phyloP scores from a whole-genome alignment of 2,113 vertebrate genomes.

The Rhinolophus sinicus region DNA sequence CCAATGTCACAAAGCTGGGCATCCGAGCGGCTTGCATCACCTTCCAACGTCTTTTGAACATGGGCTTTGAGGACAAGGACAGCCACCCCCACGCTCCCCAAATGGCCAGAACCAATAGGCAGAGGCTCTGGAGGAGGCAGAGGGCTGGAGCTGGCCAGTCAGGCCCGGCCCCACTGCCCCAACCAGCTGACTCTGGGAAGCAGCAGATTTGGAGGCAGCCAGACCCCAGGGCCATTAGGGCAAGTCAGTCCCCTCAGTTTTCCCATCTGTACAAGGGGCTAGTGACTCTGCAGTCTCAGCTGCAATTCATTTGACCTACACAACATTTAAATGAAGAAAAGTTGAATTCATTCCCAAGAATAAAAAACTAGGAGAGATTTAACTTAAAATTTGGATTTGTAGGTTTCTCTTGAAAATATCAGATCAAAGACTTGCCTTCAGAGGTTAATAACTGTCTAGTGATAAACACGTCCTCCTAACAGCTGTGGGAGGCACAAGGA shows the following conservation, averaged over 20 bases:
- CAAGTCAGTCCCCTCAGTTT: neutral
- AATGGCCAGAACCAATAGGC: neutral
- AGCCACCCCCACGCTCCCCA: neutral
- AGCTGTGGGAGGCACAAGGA: neutral
- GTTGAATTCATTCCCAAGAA: neutral
- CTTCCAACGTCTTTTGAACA: neutral
- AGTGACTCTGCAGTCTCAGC: neutral
- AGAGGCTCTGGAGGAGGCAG: neutral
- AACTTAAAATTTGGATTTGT: neutral
- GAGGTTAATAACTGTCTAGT: fast-evolving
- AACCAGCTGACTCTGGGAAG: neutral
- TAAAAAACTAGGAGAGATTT: neutral
- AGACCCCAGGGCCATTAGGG: neutral
- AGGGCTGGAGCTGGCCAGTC: neutral
- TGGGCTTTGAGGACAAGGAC: neutral
- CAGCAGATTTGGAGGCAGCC: neutral
- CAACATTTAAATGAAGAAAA: neutral
- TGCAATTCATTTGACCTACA: neutral
- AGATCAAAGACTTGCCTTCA: neutral
- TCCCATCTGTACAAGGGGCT: neutral
- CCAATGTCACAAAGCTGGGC: neutral
- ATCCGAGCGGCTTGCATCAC: fast-evolving
- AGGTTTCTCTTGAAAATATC: neutral
- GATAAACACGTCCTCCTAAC: neutral
- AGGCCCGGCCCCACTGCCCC: fast-evolving